phyloP scores from a whole-genome alignment of 2,888 invertebrate species.

The Julus scandinavius region DNA sequence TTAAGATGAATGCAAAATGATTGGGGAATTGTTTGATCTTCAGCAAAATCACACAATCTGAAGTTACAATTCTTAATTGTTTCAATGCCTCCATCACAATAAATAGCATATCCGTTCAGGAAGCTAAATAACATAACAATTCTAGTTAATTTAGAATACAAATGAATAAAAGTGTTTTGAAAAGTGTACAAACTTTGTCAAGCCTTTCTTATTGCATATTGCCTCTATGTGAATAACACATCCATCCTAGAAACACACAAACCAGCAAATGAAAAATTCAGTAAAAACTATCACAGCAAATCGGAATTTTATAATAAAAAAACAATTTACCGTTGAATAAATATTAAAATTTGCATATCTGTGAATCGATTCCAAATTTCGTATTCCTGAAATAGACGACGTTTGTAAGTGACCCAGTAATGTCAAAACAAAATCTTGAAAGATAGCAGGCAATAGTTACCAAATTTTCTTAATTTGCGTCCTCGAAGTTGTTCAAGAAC shows the following conservation, averaged over 20 bases:
- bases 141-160: too few relatives aligned
- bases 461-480: slow-evolving; percentile 29
- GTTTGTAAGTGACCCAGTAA: too few relatives aligned
- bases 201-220: background rate
- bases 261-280: background rate
- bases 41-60: background rate
- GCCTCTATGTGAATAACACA: background rate
- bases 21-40: slow-evolving; percentile 10
- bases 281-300: background rate
- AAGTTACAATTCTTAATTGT: background rate
- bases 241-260: background rate
- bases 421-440: too few relatives aligned
- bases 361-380: background rate
- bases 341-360: slow-evolving; percentile 6
- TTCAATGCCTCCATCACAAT: background rate
- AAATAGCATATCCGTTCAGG: slow-evolving; percentile 2
- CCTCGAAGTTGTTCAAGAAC: slow-evolving; percentile 27
- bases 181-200: background rate
- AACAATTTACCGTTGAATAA: background rate
- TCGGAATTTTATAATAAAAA: background rate
- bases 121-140: background rate
- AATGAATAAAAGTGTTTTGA: too few relatives aligned
- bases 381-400: background rate
- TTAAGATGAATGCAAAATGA: slow-evolving; percentile 37
- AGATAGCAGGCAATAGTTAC: background rate